Evolutionary conservation across 1,140 invertebrate genomes (phyloP), one percentile per base, ranked within the genome.

Genomic region (Zaprionus vittiger): DNA sequence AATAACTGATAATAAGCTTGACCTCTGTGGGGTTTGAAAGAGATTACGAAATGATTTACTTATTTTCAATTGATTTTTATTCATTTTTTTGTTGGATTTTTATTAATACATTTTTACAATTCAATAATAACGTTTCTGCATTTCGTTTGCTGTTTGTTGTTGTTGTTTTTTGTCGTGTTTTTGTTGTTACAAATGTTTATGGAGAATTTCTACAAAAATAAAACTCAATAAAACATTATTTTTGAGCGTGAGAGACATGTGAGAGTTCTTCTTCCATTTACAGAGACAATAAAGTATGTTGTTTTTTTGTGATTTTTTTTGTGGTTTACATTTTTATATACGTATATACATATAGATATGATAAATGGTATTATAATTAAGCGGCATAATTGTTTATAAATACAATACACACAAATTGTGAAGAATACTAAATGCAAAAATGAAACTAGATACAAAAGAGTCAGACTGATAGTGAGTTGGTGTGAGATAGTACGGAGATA

Each of bases 401-500:
- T 91, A 91, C 83, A 91, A 91, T 84, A 81, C 77, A 81, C 79
- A 81, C 68, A 71, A 79, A 80, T 77, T 87, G 86, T 83, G 87
- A 91, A 77, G 76, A 91, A 91, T 91, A 91, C 87, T 91, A 91
- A 91, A 91, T 91, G 83, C 87, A 91, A 86, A 87, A 86, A 91
- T 91, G 87, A 91, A 91, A 91, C 87, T 87, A 91, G 87, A 91
- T 91, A 87, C 83, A 91, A 91, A 81, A 85, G 78, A 81, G 80
- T 91, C 82, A 91, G 87, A 91, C 86, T 91, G 87, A 90, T 80
- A 77, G 76, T 75, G 57, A 80, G 77, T 81, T 69, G 71, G 73
- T 41, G 55, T 79, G 80, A 79, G 79, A 63, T 54, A 85, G 64
- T 52, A 59, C 52, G 41, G 31, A 63, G 64, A 66, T 31, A 57